Evolutionary conservation across 1,140 invertebrate genomes (phyloP).

Genomic region (fruit fly (Drosophila melanogaster)): DNA sequence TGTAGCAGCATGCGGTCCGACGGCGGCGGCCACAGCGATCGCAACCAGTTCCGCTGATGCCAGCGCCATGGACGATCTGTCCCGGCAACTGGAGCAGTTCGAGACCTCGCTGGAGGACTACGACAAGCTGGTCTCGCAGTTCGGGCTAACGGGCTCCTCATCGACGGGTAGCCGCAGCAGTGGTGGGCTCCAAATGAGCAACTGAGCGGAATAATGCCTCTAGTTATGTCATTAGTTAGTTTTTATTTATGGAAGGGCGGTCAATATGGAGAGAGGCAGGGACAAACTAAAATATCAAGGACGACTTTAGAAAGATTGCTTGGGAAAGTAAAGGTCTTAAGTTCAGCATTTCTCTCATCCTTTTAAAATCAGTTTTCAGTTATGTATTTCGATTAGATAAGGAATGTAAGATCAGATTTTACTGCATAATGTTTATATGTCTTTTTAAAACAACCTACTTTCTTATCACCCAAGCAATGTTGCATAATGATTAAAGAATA

Average conservation of each 20-base stretch:
- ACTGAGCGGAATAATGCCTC: slow-evolving; percentile 40
- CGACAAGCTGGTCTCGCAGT: slow-evolving; percentile 89
- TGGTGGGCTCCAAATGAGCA: slow-evolving; percentile 80
- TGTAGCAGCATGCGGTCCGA: slow-evolving; percentile 26
- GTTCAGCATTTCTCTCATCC: background rate
- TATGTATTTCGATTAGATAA: background rate
- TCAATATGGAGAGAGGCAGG: background rate
- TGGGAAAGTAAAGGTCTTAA: background rate
- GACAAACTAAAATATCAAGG: background rate
- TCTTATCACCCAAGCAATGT: background rate
- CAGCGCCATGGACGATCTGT: slow-evolving; percentile 89
- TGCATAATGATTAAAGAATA: background rate
- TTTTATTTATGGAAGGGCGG: slow-evolving; percentile 29
- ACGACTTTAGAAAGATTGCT: background rate
- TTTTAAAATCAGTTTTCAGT: background rate
- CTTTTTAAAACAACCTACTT: background rate
- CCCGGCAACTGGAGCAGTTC: slow-evolving; percentile 90
- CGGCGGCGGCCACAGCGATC: slow-evolving; percentile 32
- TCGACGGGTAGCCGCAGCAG: slow-evolving; percentile 80
- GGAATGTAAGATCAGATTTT: background rate
- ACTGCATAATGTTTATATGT: background rate
- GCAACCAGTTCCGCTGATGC: slow-evolving; percentile 51
- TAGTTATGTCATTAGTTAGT: slow-evolving; percentile 26
- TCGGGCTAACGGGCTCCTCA: slow-evolving; percentile 85
- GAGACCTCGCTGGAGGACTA: slow-evolving; percentile 91